phyloP scores from a whole-genome alignment of 2,888 invertebrate genomes.

The Agrypnus murinus region DNA sequence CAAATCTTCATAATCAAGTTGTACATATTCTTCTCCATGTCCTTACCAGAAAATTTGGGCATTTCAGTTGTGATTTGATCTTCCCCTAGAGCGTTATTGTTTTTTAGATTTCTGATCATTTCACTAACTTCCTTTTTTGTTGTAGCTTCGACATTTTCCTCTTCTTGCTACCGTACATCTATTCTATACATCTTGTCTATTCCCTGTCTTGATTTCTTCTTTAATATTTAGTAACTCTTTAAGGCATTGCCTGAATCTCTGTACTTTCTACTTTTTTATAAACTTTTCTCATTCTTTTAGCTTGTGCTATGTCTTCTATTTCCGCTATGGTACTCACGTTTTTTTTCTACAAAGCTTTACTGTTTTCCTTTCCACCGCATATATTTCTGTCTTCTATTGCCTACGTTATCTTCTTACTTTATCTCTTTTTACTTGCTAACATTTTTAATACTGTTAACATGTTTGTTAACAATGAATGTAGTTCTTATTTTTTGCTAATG shows the following conservation, averaged over 20 bases:
- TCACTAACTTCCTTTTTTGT: background rate
- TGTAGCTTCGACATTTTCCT: conserved; percentile 8
- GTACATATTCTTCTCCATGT: conserved; percentile 1
- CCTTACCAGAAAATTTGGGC: conserved; percentile 5
- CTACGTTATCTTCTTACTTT: background rate
- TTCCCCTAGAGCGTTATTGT: conserved; percentile 9
- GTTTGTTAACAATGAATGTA: too few species aligned
- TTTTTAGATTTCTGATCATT: conserved; percentile 10
- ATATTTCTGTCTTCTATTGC: conserved; percentile 14
- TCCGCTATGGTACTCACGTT: background rate
- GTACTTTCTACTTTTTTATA: conserved; percentile 6
- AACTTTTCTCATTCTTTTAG: conserved; percentile 12
- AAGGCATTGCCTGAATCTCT: conserved; percentile 7
- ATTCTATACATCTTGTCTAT: conserved; percentile 1
- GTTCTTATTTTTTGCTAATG: too few species aligned
- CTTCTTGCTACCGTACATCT: conserved; percentile 8
- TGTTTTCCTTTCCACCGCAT: background rate
- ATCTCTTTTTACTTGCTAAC: conserved; percentile 14
- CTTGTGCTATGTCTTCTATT: conserved; percentile 5
- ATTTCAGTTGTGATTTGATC: conserved; percentile 16
- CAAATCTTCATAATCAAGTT: conserved; percentile 5
- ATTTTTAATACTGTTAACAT: background rate
- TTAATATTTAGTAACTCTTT: conserved; percentile 5
- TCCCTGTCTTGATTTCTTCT: background rate
- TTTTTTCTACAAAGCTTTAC: conserved; percentile 8